Evolutionary conservation across 2,888 invertebrate species (phyloP), one percentile per base, ranked within the genome.

Genomic region (Spisula subtruncata): DNA sequence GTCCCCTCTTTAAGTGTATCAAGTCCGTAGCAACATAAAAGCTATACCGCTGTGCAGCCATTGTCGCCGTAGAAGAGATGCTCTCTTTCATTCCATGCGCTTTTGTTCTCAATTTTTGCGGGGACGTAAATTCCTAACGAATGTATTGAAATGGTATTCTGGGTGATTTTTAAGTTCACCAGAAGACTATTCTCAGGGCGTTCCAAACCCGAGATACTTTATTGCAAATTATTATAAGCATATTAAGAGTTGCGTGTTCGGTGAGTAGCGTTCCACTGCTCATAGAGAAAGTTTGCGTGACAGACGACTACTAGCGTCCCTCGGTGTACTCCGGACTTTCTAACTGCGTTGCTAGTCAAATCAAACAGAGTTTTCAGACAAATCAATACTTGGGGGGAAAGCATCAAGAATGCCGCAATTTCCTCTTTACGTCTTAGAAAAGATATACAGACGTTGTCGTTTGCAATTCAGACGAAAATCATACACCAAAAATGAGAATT

Each of bases 181-280:
- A 91, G 90, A 85, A 83, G 90, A 86, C 86, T 86, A 90, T 87
- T 93, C 94, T 91, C 92, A 80, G 86, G 92, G 89, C 89, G 89
- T 71, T 86, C 75, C 80, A 88, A 86, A 90, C 91, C 90, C 89
- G 91, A 92, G 92, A 94, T 94, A 94, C 93, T 93, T 91, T 93
- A 93, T 93, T 93, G 91, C 93, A 93, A 93, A 92, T 94, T 94
- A 94, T 94, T 94, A 94, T 94, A 93, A 93, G 89, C 93, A 91
- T 94, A 94, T 94, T 93, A 94, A 89, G 88, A 91, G 60, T 94
- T 89, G 94, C 94, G 94, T 94, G 94, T 82, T 75, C 86, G 54
- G 85, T 71, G 86, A 86, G 80, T 80, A 82, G 48, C 32, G 71
- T 83, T 71, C 84, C 79, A 82, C 75, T 66, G 66, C 79, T 87